Conservation (phyloP, 2,888 invertebrate genomes). For the Eledone cirrhosa region DNA sequence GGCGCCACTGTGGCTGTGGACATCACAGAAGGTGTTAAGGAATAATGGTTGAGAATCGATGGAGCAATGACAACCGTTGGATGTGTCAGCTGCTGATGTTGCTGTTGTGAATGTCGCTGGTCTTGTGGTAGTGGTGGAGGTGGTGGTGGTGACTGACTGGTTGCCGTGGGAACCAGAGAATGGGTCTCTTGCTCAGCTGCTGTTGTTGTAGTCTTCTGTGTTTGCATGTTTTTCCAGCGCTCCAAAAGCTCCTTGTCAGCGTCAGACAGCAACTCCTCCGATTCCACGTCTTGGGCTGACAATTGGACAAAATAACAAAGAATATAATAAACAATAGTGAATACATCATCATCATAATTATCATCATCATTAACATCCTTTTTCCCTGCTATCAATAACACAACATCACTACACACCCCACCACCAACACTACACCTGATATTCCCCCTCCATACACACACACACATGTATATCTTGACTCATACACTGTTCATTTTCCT, state of each 20-base stretch:
- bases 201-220: conserved; percentile 35
- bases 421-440: too few species aligned
- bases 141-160: not conserved
- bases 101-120: conserved; percentile 10
- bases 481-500: too few species aligned
- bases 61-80: not conserved
- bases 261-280: conserved; percentile 45
- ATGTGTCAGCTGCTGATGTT: conserved; percentile 26
- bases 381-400: too few species aligned
- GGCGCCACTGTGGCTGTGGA: not conserved
- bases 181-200: conserved; percentile 28
- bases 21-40: not conserved
- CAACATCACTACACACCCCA: too few species aligned
- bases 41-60: not conserved
- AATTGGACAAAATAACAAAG: not conserved
- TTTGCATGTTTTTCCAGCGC: conserved; percentile 64
- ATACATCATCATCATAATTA: not conserved
- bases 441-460: too few species aligned
- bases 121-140: conserved; percentile 5
- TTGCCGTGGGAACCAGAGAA: conserved; percentile 1
- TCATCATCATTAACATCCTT: not conserved
- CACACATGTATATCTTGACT: too few species aligned
- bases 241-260: conserved; percentile 61
- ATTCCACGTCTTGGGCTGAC: conserved; percentile 14
- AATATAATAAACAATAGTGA: not conserved